phyloP scores from a whole-genome alignment of 2,888 invertebrate species.

The Deilephila elpenor region DNA sequence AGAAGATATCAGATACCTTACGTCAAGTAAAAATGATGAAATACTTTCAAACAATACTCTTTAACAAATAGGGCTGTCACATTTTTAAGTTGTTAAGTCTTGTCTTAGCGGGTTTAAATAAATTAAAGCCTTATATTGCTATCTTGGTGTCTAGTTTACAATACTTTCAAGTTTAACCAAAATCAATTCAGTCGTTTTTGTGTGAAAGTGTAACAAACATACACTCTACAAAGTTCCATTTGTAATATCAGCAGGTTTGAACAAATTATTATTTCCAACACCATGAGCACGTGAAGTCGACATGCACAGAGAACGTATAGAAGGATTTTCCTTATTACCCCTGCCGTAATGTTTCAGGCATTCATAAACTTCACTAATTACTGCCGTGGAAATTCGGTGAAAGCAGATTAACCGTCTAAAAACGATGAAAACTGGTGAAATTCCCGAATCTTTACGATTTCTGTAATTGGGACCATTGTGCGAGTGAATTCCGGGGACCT shows the following conservation, averaged over 20 bases:
- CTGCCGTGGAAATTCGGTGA: conserved; percentile 41
- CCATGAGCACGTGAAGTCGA: neutral
- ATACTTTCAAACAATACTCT: neutral
- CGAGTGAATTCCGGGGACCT: conserved; percentile 61
- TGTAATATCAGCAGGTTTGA: neutral
- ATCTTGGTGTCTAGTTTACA: too few relatives aligned
- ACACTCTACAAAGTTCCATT: neutral
- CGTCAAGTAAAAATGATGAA: neutral
- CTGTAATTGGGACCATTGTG: conserved; percentile 74
- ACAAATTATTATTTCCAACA: neutral
- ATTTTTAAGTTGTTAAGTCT: too few relatives aligned
- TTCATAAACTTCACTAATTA: conserved; percentile 51
- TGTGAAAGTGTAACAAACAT: neutral
- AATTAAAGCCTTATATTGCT: too few relatives aligned
- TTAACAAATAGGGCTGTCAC: too few relatives aligned
- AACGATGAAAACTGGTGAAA: conserved; percentile 58
- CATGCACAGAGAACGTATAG: neutral
- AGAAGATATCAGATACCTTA: neutral
- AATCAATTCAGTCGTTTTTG: too few relatives aligned
- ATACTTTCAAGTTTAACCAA: too few relatives aligned
- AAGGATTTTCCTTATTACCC: conserved; percentile 15
- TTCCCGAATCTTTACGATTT: conserved; percentile 62
- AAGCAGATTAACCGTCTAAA: conserved; percentile 53
- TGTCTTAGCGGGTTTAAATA: too few relatives aligned
- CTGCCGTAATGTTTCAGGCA: conserved; percentile 37